Conservation (phyloP, 1,140 invertebrate species). For the Eubasilissa regina region DNA sequence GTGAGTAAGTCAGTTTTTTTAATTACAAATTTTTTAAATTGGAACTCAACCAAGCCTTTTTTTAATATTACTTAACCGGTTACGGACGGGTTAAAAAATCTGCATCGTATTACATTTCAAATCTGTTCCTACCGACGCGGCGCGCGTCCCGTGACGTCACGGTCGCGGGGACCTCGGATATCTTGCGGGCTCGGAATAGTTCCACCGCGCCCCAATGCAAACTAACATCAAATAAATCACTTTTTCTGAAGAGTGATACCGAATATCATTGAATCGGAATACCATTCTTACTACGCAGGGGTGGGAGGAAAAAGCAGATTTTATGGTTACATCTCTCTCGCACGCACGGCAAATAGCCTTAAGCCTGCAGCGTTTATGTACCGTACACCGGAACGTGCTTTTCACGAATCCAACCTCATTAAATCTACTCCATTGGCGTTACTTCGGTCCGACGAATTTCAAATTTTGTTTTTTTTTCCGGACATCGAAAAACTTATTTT, state of each 20-base stretch:
- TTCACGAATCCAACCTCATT: conserved; percentile 55
- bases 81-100: too few relatives aligned
- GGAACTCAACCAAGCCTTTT: too few relatives aligned
- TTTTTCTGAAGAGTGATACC: conserved; percentile 18
- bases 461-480: conserved; percentile 20
- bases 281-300: neutral
- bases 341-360: conserved; percentile 31
- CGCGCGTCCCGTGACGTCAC: too few relatives aligned
- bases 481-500: neutral
- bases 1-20: too few relatives aligned
- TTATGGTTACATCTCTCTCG: neutral
- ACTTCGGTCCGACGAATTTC: conserved; percentile 33
- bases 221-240: conserved; percentile 28
- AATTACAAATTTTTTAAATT: too few relatives aligned
- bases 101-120: too few relatives aligned
- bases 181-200: too few relatives aligned
- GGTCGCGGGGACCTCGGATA: too few relatives aligned
- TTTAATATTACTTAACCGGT: too few relatives aligned
- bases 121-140: too few relatives aligned
- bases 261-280: conserved; percentile 29
- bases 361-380: conserved; percentile 21
- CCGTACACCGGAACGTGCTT: conserved; percentile 46
- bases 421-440: conserved; percentile 36
- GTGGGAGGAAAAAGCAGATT: conserved; percentile 3
- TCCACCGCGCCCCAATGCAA: neutral